Evolutionary conservation across 2,888 invertebrate genomes (phyloP), one percentile per base, ranked within the genome.

Genomic region (Scelioninae gen. 1): DNA sequence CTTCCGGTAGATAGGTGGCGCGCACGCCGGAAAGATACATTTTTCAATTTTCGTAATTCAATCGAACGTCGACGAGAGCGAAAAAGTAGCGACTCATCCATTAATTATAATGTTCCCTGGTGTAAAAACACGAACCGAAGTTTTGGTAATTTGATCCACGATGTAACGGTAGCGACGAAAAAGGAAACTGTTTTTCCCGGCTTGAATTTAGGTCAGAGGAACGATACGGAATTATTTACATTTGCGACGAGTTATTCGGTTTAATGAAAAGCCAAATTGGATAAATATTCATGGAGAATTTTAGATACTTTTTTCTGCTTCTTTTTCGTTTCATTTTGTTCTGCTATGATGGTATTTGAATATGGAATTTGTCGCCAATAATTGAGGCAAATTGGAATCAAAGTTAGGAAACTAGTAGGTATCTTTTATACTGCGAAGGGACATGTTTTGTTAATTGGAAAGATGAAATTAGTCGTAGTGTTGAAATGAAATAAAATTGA

Each of bases 21-120:
- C 66, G 55, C 58, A 34, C 63, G 60, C 40, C 63, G 55, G 55
- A 23, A 74, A 63, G 74, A 63, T 63, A 63, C 74, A 47, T 74
- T 74, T 74, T 74, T 56, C 74, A 63, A 74, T 74, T 72, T 72
- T 56, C 63, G 45, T 56, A 53, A 74, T 56, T 74, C 74, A 55
- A 63, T 74, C 63, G 63, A 74, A 63, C 63, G 8, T 2, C 31
- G 45, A n/a, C 16, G 58, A 32, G 51, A 29, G 15, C 11, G 13
- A 51, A 38, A 51, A 53, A 60, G 29, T 49, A n/a, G 9, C 53
- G 38, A 72, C 45, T 55, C 47, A 45, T 58, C 13, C 45, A 58
- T 69, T 69, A 62, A 62, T 62, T 62, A 62, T 47, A 62, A 62
- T 32, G 62, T 62, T 32, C 62, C 32, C 47, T 10, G 15, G 47